Evolutionary conservation across 2,797 vertebrate species (phyloP).

Genomic region (Amblyraja radiata): DNA sequence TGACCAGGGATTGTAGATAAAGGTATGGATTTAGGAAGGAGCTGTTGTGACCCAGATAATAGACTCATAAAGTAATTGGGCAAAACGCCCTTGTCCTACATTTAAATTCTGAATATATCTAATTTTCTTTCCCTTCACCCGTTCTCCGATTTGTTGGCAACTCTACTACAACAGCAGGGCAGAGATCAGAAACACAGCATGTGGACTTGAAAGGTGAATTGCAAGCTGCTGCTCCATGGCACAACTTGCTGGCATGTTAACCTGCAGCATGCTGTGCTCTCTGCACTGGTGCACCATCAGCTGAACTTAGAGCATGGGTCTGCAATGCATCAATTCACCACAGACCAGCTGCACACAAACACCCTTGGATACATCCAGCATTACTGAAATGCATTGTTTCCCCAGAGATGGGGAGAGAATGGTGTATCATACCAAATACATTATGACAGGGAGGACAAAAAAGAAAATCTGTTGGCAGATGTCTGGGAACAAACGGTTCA

Average conservation of each 20-base stretch:
- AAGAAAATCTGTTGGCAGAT: neutral
- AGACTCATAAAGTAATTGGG: neutral
- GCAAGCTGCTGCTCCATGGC: neutral
- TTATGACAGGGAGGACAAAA: neutral
- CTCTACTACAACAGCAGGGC: neutral
- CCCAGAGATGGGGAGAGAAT: neutral
- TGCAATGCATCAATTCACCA: neutral
- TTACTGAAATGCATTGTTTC: neutral
- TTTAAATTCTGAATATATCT: neutral
- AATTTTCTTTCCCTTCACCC: neutral
- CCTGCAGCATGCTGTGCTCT: neutral
- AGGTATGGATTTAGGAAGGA: neutral
- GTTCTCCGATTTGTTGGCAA: neutral
- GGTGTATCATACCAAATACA: neutral
- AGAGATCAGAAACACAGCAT: neutral
- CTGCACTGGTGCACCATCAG: neutral
- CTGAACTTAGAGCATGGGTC: neutral
- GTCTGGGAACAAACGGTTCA: conserved; percentile 12
- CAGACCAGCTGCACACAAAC: neutral
- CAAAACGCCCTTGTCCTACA: neutral
- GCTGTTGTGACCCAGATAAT: neutral
- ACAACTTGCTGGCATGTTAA: neutral
- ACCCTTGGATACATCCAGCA: neutral
- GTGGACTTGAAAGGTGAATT: neutral
- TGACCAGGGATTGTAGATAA: no score